These are phyloP conservation scores for Heterodera carotae DNA, from an alignment of 1,140 invertebrate genomes.

Conservation along the genomic window DNA sequence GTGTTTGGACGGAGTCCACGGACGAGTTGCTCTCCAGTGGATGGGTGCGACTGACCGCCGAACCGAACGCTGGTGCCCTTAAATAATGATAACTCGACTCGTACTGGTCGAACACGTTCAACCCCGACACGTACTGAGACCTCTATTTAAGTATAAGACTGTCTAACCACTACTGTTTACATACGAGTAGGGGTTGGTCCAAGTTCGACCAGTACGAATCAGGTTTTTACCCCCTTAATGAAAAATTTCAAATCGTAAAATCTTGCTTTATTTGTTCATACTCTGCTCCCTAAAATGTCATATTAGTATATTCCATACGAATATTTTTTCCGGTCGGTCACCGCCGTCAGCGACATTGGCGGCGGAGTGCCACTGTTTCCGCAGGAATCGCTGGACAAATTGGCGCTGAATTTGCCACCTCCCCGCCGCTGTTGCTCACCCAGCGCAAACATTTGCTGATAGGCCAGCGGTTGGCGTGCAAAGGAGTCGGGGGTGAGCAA, in stretches of 20 bases:
- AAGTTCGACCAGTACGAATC: no score
- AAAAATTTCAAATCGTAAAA: no score
- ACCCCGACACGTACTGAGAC: no score
- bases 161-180: no score
- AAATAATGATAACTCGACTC: no score
- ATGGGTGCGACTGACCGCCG: background rate
- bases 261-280: background rate
- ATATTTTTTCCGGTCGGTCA: conserved; percentile 23
- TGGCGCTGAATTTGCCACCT: conserved; percentile 10
- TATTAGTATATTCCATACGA: conserved; percentile 17
- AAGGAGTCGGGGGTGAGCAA: conserved; percentile 62
- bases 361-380: background rate
- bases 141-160: no score
- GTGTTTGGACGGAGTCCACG: background rate
- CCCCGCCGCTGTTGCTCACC: conserved; percentile 19
- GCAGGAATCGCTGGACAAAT: background rate
- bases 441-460: conserved; percentile 10
- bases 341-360: conserved; percentile 3
- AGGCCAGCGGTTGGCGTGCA: conserved; percentile 59
- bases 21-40: conserved; percentile 26
- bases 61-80: conserved; percentile 28
- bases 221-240: no score
- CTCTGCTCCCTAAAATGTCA: background rate
- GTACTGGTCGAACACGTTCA: no score
- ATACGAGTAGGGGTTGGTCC: no score